Evolutionary conservation across 2,113 vertebrate species (phyloP).

Genomic region (Ptyas mucosa): DNA sequence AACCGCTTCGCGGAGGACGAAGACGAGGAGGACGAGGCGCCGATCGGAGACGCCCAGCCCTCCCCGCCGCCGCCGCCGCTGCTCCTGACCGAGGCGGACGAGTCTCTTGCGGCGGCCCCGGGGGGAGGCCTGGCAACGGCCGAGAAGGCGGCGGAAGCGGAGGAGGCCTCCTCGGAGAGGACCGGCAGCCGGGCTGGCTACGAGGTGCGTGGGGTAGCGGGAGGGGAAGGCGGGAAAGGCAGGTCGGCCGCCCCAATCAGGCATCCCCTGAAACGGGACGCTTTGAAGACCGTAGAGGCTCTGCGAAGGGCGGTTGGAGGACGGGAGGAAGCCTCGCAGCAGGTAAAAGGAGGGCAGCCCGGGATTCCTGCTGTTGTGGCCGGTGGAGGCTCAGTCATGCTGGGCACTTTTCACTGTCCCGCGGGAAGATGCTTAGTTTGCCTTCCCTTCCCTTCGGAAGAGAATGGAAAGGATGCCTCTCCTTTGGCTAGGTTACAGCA

Average conservation of each 20-base stretch:
- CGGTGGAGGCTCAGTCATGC: not conserved
- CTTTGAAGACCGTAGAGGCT: no score
- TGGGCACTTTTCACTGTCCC: not conserved
- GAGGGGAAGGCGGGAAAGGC: not conserved
- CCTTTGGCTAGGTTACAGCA: not conserved
- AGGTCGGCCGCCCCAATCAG: not conserved
- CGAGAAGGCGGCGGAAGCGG: constrained; percentile 58
- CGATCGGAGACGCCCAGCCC: constrained; percentile 3
- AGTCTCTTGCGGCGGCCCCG: constrained; percentile 62
- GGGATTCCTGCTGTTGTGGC: not conserved
- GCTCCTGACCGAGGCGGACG: constrained; percentile 59
- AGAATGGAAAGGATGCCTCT: no score
- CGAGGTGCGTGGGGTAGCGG: constrained; percentile 54
- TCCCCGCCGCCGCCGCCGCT: constrained; percentile 28
- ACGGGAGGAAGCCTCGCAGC: not conserved
- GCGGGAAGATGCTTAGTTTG: not conserved
- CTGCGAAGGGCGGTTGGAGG: not conserved
- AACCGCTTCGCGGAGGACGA: constrained; percentile 83
- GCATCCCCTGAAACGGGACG: no score
- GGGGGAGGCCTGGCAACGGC: constrained; percentile 69
- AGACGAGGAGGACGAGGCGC: constrained; percentile 52
- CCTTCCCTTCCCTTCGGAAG: not conserved
- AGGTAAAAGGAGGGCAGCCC: not conserved
- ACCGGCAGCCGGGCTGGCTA: constrained; percentile 58
- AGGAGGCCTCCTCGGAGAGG: constrained; percentile 70